Conservation (phyloP, 2,113 vertebrate species). For the Cebidichthys violaceus region DNA sequence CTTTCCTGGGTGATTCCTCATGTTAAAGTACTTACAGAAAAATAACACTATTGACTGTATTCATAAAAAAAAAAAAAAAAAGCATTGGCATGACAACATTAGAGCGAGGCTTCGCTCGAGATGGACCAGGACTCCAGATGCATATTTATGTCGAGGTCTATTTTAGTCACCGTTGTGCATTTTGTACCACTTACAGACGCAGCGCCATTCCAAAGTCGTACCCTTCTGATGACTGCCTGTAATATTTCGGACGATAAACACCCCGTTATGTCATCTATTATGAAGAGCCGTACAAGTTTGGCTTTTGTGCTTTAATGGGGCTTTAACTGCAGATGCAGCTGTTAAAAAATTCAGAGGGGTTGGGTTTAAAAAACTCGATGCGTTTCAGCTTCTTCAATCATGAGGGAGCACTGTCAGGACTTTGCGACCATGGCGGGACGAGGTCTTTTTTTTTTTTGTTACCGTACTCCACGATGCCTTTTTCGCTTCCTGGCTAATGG, state of each 20-base stretch:
- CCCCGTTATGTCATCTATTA: constrained; percentile 79
- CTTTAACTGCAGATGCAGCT: constrained; percentile 66
- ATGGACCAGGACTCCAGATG: constrained; percentile 1
- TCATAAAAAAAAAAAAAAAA: too few relatives aligned
- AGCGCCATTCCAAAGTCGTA: neutral
- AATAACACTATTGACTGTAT: too few relatives aligned
- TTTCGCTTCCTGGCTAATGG: constrained; percentile 79
- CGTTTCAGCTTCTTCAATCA: constrained; percentile 71
- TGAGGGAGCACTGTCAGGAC: constrained; percentile 64
- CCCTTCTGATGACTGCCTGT: constrained; percentile 51
- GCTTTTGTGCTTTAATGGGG: constrained; percentile 71
- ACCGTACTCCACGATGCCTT: constrained; percentile 69
- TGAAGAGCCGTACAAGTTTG: constrained; percentile 57
- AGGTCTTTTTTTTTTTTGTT: constrained; percentile 62
- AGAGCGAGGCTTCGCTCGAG: too few relatives aligned
- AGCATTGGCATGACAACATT: too few relatives aligned
- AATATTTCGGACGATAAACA: constrained; percentile 70
- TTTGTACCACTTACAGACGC: constrained; percentile 12
- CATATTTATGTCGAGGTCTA: neutral
- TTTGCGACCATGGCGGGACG: constrained; percentile 34
- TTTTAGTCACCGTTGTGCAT: constrained; percentile 21
- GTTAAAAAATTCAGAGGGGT: constrained; percentile 77
- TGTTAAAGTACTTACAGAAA: too few relatives aligned
- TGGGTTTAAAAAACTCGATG: constrained; percentile 58
- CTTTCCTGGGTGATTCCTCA: too few relatives aligned